Evolutionary conservation across 2,113 vertebrate species (phyloP), one percentile per base, ranked within the genome.

Genomic region (Telmatochromis bifrenatus): DNA sequence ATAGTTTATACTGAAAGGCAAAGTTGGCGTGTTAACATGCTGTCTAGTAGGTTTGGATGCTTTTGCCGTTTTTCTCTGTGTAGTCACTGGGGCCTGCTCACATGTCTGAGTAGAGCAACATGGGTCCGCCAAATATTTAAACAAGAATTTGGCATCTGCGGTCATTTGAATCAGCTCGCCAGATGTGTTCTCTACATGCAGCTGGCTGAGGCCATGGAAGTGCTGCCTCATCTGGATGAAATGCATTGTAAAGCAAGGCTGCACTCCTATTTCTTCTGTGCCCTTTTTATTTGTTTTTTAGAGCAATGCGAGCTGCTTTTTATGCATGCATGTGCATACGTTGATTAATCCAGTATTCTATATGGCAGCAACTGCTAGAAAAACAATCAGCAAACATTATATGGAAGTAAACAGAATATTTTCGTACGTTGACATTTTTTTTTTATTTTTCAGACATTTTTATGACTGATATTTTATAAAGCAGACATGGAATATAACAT

Each of bases 141-240:
- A 51, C 90, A 83, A 51, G 81, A 87, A 83, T 89, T 85, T 87
- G 83, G 83, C 90, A 84, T 90, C 37, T 79, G 85, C 11, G 17
- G 47, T 84, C 73, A 3, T 83, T 89, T 81, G 47, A 56, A 77
- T 87, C 88, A n/a, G 37, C 87, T 56, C 10, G 35, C 92, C 92
- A 95, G 92, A 94, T 95, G 92, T 95, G 82, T 87, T 91, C 86
- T 54, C 81, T 75, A 47, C n/a, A n/a, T 85, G 73, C 88, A 89
- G 84, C 83, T 95, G 89, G 81, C 91, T 79, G 77, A 60, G 51
- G 87, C 85, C 35, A 70, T 42, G 49, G 49, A 10, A 68, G 80
- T 47, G 85, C 85, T 92, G 91, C 51, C 82, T 94, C 92, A 91
- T 93, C 89, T 81, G 21, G 33, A 53, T 84, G 89, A 94, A 92